Evolutionary conservation across 2,113 vertebrate genomes (phyloP).

Genomic region (Tinamus guttatus): DNA sequence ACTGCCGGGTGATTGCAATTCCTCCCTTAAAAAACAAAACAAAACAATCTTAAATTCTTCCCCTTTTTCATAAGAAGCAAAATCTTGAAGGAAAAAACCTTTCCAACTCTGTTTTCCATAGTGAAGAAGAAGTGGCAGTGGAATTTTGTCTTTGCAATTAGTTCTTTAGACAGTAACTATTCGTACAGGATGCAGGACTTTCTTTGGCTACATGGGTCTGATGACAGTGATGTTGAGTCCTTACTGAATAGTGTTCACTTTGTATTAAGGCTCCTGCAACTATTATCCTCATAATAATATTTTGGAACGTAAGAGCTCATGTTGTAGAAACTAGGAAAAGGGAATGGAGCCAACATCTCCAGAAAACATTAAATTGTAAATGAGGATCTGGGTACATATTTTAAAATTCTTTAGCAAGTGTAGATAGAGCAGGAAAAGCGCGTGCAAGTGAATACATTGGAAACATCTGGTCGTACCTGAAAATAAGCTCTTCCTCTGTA

Average conservation of each 20-base stretch:
- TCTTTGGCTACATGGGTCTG: not conserved
- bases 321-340: not conserved
- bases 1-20: not conserved
- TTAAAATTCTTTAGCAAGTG: not conserved
- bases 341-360: not conserved
- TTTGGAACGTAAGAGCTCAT: not conserved
- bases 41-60: not conserved
- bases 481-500: not conserved
- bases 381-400: not conserved
- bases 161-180: not conserved
- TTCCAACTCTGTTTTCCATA: not conserved
- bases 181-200: not conserved
- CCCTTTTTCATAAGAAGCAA: not conserved
- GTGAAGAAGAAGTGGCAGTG: not conserved
- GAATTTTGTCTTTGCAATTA: not conserved
- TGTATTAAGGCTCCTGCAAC: not conserved
- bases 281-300: accelerated
- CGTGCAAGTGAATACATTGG: not conserved
- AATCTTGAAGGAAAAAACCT: not conserved
- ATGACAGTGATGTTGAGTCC: not conserved
- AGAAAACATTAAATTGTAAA: not conserved
- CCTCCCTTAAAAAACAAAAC: not conserved
- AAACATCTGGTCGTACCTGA: not conserved
- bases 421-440: not conserved
- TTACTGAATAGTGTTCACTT: not conserved